phyloP scores from a whole-genome alignment of 92 coral and sea anemone genomes.

The Epizoanthus scotinus region DNA sequence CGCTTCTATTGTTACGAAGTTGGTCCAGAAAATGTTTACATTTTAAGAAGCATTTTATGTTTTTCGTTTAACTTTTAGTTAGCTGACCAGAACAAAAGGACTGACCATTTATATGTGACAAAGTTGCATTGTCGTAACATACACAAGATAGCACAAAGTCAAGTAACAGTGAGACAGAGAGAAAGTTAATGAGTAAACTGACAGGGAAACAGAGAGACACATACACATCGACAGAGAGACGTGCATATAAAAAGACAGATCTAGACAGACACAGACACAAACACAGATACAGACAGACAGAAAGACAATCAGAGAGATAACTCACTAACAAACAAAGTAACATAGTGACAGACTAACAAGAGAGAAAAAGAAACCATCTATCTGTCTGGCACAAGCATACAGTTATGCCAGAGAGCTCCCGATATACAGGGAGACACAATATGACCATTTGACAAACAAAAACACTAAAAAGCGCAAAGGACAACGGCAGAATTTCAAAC shows the following conservation, averaged over 20 bases:
- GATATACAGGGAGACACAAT: too few relatives aligned
- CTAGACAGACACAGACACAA: not conserved
- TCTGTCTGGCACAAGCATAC: too few relatives aligned
- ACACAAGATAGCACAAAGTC: too few relatives aligned
- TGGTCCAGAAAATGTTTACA: not conserved
- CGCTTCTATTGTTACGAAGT: not conserved
- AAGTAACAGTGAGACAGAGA: not conserved
- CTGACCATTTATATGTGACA: not conserved
- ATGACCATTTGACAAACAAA: too few relatives aligned
- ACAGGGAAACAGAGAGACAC: conserved; percentile 18
- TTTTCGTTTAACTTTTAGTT: not conserved
- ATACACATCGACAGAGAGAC: not conserved
- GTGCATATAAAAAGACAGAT: too few relatives aligned
- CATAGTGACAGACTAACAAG: not conserved
- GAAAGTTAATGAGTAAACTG: not conserved
- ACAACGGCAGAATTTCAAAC: too few relatives aligned
- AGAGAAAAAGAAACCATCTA: too few relatives aligned
- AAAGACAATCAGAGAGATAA: conserved; percentile 15
- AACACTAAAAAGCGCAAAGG: too few relatives aligned
- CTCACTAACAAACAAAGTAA: not conserved
- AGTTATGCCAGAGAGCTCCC: too few relatives aligned
- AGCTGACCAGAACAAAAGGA: too few relatives aligned
- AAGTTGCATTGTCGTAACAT: too few relatives aligned
- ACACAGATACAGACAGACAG: not conserved
- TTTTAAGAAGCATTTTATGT: not conserved